Percentiles rank a stretch among this genome's conserved stretches.
Conservation (phyloP, 2,113 vertebrate species). For the Suricata suricatta region DNA sequence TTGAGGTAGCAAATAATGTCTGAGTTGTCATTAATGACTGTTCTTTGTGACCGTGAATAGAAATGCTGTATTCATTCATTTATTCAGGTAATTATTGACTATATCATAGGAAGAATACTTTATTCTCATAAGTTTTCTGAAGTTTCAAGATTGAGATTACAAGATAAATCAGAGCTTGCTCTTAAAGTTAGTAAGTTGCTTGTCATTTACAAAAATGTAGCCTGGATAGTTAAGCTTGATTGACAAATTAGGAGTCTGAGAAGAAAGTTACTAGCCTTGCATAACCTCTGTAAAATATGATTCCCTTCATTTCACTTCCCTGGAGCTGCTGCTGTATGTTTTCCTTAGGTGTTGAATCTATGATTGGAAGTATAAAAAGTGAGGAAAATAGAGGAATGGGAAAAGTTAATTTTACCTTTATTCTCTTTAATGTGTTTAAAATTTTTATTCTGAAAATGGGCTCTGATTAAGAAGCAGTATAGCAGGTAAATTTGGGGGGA, state of each 20-base stretch:
- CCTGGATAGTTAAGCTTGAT: neutral
- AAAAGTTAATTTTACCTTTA: neutral
- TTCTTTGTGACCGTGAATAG: neutral
- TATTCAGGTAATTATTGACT: neutral
- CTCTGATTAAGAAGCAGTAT: neutral
- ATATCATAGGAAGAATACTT: neutral
- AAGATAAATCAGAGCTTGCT: conserved; percentile 11
- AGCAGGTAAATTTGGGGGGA: neutral
- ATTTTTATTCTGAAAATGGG: neutral
- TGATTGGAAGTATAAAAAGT: neutral
- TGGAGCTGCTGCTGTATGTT: neutral
- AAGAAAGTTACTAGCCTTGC: neutral
- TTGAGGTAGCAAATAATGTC: conserved; percentile 2
- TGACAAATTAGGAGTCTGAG: neutral
- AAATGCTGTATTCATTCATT: neutral
- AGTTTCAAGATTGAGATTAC: neutral
- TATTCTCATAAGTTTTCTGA: neutral
- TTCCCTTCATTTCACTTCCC: neutral
- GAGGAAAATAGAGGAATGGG: neutral
- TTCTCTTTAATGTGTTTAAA: neutral
- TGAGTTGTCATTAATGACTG: neutral
- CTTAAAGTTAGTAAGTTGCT: conserved; percentile 15
- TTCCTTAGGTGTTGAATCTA: neutral
- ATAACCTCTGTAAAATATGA: neutral
- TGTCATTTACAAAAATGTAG: neutral